Base-by-base conservation (phyloP, 2,888 invertebrate species). In the Galeopsomyia nigrocyanea region DNA sequence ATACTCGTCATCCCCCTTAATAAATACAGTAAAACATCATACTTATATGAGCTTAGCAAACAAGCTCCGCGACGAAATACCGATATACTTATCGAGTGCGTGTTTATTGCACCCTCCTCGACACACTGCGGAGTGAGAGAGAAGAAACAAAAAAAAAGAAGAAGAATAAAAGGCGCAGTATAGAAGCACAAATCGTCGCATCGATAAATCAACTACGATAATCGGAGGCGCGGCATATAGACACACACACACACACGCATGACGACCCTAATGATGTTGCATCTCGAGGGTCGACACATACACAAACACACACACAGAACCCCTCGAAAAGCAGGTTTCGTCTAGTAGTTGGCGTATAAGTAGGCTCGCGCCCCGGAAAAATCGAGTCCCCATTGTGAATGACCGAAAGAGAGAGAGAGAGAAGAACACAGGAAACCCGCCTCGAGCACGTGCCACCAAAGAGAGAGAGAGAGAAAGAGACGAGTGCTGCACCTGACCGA, bases 401-500 rank as follows among this genome's bases (percentile, higher is more conserved):
- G 53, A 10, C 53, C 31, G 22, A 61, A 16, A 49, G 21, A 49
- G 49, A 47, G 26, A 26, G 26, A 17, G 53, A 53, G 53, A 39
- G 53, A 49, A 53, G 53, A 53, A 10, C 9, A 53, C 17, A 21
- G 7, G 19, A 19, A 19, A 21, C 53, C 53, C 53, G 17, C 53
- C 53, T 14, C 7, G 17, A 19, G 17, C 19, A 19, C 53, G 53
- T 21, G 53, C 53, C 17, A 17, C 53, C n/a, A 53, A 14, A 17
- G 53, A 53, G 53, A 39, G 53, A 49, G 51, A 71, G 19, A n/a
- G 55, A 68, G 19, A n/a, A 50, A 17, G 26, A 50, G 71, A 68
- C 17, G 63, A 68, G 61, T 50, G 64, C 60, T 39, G 65, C 53
- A 47, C 75, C 63, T 75, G 75, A 68, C 68, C 63, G 61, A 63